Evolutionary conservation across 2,113 vertebrate genomes (phyloP).

Genomic region (Gallinago paraguaiae): DNA sequence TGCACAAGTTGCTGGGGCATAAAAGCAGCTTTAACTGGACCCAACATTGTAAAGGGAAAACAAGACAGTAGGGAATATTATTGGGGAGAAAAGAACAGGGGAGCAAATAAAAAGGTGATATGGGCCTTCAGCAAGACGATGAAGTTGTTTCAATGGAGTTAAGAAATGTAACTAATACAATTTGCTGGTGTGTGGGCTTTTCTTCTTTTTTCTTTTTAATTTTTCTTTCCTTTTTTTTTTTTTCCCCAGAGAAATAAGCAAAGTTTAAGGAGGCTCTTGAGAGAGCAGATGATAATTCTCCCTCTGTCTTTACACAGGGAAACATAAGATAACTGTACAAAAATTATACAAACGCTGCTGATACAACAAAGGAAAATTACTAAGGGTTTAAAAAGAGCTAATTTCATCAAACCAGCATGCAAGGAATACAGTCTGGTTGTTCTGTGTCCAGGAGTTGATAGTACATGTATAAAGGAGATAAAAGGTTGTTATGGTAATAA

Average conservation of each 20-base stretch:
- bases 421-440: background rate
- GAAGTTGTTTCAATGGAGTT: background rate
- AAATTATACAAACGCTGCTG: background rate
- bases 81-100: background rate
- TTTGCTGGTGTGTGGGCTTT: background rate
- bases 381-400: background rate
- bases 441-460: background rate
- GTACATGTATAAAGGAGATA: background rate
- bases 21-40: background rate
- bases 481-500: conserved; percentile 18
- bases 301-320: background rate
- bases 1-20: background rate
- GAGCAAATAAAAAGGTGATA: background rate
- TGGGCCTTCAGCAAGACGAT: background rate
- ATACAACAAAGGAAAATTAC: background rate
- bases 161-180: background rate
- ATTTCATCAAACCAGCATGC: background rate
- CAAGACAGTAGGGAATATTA: background rate
- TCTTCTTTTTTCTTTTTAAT: background rate
- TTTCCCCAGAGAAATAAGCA: background rate
- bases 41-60: background rate
- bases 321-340: background rate
- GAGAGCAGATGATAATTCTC: background rate
- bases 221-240: background rate
- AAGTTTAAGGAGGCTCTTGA: background rate